Base-by-base conservation (phyloP, 2,797 vertebrate genomes). In the Spondyliosoma cantharus region DNA sequence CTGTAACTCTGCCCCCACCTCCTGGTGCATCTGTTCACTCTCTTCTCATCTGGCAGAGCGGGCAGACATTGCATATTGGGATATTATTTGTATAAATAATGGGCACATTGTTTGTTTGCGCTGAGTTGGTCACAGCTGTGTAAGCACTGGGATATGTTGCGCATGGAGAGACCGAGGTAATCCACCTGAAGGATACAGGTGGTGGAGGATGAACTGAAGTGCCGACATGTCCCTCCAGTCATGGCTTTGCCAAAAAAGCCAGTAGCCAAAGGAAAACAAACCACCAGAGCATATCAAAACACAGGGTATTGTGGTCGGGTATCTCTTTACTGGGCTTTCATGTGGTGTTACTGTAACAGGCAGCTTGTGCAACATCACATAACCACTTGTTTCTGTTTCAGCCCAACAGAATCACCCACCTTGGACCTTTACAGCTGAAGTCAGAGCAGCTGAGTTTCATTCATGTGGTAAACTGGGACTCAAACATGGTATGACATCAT, bases 51-150 rank as follows among this genome's bases (percentile, higher is more conserved):
- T 92, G 92, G 87, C 88, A 89, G 76, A 74, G 61, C 29, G 43
- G 77, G 72, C 84, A 91, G 86, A 90, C 84, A 43, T 82, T 59
- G 71, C 81, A 91, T 93, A 90, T 92, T 91, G 87, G 85, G 82
- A 86, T 92, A 88, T 90, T 90, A 90, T 92, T 92, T 87, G 80
- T 87, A 86, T 86, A 92, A 94, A 94, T 93, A 93, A 92, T 90
- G 86, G 78, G 71, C 68, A 87, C 85, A 88, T 89, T 93, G 90
- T 92, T 91, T 88, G 71, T 89, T 92, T 90, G 71, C 73, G 16
- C 59, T 59, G 71, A 86, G 86, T 86, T 78, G 67, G 70, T 73
- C 56, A 11, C 85, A 90, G 87, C 87, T 92, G 90, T 85, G 77
- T 69, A 86, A 84, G 71, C 76, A 48, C 7, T 46, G 27, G 56